Conservation (phyloP, 2,888 invertebrate genomes). For the Isotomurus palustris region DNA sequence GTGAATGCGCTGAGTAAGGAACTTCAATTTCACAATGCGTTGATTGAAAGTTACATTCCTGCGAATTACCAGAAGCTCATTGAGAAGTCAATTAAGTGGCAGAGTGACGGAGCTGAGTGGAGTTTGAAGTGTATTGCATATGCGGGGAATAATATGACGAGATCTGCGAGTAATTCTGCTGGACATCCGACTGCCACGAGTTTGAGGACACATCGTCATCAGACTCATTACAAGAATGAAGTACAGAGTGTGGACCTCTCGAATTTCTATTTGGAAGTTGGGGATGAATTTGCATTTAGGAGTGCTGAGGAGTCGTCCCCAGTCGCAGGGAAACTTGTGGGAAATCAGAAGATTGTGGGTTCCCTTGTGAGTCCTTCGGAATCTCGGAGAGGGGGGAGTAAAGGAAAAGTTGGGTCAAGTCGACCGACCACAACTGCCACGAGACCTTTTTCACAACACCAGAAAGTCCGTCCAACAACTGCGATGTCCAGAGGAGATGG, state of each 20-base stretch:
- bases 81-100: slow-evolving; percentile 90
- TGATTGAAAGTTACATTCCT: slow-evolving; percentile 90
- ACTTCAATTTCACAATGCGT: slow-evolving; percentile 80
- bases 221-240: neutral
- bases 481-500: no score
- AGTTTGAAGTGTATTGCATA: slow-evolving; percentile 96
- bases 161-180: neutral
- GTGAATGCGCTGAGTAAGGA: slow-evolving; percentile 85
- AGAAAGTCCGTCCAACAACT: no score
- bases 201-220: neutral
- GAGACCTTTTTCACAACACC: no score
- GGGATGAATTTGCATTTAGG: slow-evolving; percentile 4
- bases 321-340: no score
- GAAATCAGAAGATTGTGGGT: no score
- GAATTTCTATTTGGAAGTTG: slow-evolving; percentile 25
- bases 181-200: neutral
- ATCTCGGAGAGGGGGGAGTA: no score
- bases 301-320: no score
- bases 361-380: no score
- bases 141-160: slow-evolving; percentile 94
- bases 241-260: slow-evolving; percentile 30
- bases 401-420: no score
- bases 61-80: slow-evolving; percentile 87
- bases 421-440: no score
- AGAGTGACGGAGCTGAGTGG: slow-evolving; percentile 98